Evolutionary conservation across 2,113 vertebrate genomes (phyloP), one percentile per base, ranked within the genome.

Genomic region (Petroica traversi): DNA sequence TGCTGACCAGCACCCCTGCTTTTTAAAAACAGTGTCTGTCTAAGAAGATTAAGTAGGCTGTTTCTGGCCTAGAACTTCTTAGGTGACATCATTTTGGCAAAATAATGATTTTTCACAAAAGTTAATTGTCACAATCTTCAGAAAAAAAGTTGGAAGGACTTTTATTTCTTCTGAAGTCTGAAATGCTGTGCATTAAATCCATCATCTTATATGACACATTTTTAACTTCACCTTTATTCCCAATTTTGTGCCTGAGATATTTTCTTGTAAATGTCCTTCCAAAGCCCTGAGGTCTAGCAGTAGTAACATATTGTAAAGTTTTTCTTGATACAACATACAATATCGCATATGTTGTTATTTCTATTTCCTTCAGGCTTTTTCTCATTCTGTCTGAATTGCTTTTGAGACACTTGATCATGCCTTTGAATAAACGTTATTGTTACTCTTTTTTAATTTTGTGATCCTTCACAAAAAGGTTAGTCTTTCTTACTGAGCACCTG

Each of bases 1-100:
- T 34, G 13, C 1, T 5, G 6, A 38, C 28, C n/a, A 67, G 17
- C 8, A 54, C 2, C 7, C 24, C 20, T n/a, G 9, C 1, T 22
- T 52, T 67, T n/a, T 13, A 31, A 75, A 28, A 59, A 6, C 16
- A 31, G 1, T 18, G 4, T 25, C n/a, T 74, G 74, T 81, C 45
- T 25, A 45, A 59, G 33, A 22, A 64, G 15, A n/a, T 4, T n/a
- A 29, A 52, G 25, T 17, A 51, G 19, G 6, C 15, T 46, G 6
- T n/a, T 74, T 52, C 45, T 40, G 69, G 29, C 20, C 24, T 68
- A 34, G 29, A 58, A 40, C 14, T 34, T 67, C 28, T n/a, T 54
- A 16, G 4, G 29, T 31, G 14, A 54, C 17, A 6, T 31, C 52
- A 46, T 54, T 75, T 61, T 40, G 29, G 40, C 19, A 31, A 3